Evolutionary conservation across 2,888 invertebrate genomes (phyloP), one percentile per base, ranked within the genome.

Genomic region (Tenthredo livida): DNA sequence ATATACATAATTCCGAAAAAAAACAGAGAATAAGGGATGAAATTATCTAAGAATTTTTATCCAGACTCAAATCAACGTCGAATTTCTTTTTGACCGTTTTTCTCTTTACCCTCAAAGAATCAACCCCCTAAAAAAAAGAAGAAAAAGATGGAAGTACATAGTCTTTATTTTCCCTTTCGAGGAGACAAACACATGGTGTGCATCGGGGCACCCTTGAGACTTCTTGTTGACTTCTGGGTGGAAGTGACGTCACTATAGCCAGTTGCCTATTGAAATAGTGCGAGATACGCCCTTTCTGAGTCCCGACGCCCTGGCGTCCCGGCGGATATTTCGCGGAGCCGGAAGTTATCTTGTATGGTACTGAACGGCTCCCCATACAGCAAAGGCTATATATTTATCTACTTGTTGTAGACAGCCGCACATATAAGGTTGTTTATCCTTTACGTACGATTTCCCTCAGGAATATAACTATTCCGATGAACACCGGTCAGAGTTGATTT

Each of bases 241-340:
- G 12, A 29, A 67, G 67, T 67, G 67, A 67, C 67, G 33, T 67
- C 33, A 17, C 29, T 12, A 21, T 12, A 67, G 33, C 12, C 15
- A 6, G 29, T 33, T 67, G 17, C 10, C 67, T 67, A 67, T 67
- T 67, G 67, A 67, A 33, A 67, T 67, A 33, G 29, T 33, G n/a
- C n/a, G 29, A 33, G 33, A 67, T 67, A 67, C 67, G 67, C 67
- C 67, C 33, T 67, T 67, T 33, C 33, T 67, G 29, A 25, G 33
- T 67, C 33, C 17, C 67, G 67, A 67, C 67, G 67, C 33, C 61
- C 4, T 61, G 73, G 73, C 73, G 33, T 73, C 73, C 73, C 73
- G 40, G 73, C 73, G 73, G 70, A 70, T 70, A 70, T 70, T 70
- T 70, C 70, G 70, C 70, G 70, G 37, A n/a, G 70, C 37, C 70